phyloP scores from a whole-genome alignment of 2,888 invertebrate species.

The Drosophila nigricruria region DNA sequence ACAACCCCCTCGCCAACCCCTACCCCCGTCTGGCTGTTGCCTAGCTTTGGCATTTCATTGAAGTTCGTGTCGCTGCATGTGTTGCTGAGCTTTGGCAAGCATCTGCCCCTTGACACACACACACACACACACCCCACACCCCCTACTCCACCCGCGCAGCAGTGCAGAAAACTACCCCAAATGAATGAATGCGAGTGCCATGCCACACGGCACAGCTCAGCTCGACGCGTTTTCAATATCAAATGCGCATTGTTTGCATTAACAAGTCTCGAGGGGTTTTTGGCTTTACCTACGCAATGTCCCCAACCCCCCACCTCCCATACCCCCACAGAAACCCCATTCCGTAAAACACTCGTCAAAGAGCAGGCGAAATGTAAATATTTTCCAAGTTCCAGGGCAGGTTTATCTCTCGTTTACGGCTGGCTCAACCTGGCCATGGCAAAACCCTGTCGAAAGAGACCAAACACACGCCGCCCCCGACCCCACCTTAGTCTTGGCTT shows the following conservation, averaged over 20 bases:
- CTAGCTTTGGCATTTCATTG: neutral
- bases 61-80: slow-evolving; percentile 70
- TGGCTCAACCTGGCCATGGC: slow-evolving; percentile 13
- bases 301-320: slow-evolving; percentile 7
- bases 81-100: slow-evolving; percentile 54
- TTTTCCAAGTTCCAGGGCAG: slow-evolving; percentile 47
- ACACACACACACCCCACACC: neutral
- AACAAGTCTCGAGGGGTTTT: slow-evolving; percentile 79
- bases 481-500: slow-evolving; percentile 1
- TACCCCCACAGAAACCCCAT: neutral
- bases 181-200: neutral
- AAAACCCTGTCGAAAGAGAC: slow-evolving; percentile 3
- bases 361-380: slow-evolving; percentile 69
- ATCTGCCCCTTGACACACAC: neutral
- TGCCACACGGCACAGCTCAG: neutral
- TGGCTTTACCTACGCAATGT: slow-evolving; percentile 54
- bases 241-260: slow-evolving; percentile 81
- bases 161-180: slow-evolving; percentile 11
- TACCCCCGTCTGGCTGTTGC: neutral
- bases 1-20: neutral
- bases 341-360: slow-evolving; percentile 4
- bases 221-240: slow-evolving; percentile 61
- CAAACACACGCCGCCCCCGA: neutral
- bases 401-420: slow-evolving; percentile 48
- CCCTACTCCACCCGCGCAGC: neutral